Evolutionary conservation across 2,888 invertebrate genomes (phyloP).

Genomic region (Chirona hameri): DNA sequence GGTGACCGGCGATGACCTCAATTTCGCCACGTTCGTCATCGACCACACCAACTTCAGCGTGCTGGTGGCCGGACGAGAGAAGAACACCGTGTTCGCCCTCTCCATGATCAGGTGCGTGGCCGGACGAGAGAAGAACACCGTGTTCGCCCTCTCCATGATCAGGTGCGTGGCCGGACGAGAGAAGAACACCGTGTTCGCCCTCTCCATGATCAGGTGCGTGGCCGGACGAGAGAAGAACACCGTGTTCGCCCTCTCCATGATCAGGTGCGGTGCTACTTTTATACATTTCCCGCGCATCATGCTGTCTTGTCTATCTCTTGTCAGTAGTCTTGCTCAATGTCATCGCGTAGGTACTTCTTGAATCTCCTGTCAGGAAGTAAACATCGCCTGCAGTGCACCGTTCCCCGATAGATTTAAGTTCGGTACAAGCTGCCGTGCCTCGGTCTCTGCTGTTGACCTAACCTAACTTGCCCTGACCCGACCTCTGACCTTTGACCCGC

Average conservation of each 20-base stretch:
- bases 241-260: constrained; percentile 66
- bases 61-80: constrained; percentile 66
- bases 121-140: constrained; percentile 68
- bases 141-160: constrained; percentile 71
- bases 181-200: constrained; percentile 72
- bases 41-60: constrained; percentile 77
- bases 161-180: constrained; percentile 69
- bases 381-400: too few species aligned
- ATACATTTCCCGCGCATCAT: too few species aligned
- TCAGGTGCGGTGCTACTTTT: too few species aligned
- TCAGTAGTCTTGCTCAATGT: too few species aligned
- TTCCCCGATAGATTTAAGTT: too few species aligned
- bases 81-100: constrained; percentile 74
- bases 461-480: constrained; percentile 39
- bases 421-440: too few species aligned
- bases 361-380: too few species aligned
- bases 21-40: constrained; percentile 76
- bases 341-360: too few species aligned
- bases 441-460: too few species aligned
- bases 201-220: too few species aligned
- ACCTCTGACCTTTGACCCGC: constrained; percentile 32
- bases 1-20: constrained; percentile 47
- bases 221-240: constrained; percentile 71
- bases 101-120: constrained; percentile 78
- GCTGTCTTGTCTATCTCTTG: too few species aligned